These are phyloP conservation scores for Mastigias papua DNA, from an alignment of 30 jellyfish, hydroid and myxozoan species.

Conservation along the genomic window DNA sequence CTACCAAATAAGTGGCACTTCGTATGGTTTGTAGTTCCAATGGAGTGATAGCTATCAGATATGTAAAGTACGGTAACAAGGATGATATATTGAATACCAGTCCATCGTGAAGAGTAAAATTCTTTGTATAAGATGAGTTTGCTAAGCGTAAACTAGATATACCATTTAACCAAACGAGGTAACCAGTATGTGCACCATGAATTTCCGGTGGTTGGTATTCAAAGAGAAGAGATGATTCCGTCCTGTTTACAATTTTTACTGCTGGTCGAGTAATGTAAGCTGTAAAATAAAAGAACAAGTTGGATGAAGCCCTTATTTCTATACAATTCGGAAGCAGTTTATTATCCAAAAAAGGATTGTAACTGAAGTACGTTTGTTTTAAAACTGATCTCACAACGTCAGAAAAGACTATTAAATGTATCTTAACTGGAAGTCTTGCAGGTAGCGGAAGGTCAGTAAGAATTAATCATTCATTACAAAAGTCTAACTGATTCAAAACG, in stretches of 20 bases:
- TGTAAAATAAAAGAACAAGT: background rate
- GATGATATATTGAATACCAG: constrained; percentile 12
- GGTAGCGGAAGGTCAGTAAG: no score
- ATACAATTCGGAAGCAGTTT: no score
- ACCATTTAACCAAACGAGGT: background rate
- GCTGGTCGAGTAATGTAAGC: background rate
- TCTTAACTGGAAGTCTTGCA: no score
- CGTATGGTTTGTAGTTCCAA: constrained; percentile 19
- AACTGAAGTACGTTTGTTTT: no score
- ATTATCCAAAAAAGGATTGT: no score
- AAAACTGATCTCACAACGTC: no score
- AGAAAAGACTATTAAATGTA: no score
- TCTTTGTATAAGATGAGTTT: background rate
- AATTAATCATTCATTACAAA: no score
- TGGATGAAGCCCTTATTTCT: no score
- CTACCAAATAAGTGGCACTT: background rate
- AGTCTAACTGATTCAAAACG: no score
- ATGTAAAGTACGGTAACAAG: background rate
- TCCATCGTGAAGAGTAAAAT: constrained; percentile 24
- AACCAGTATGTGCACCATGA: constrained; percentile 46
- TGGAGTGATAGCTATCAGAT: constrained; percentile 11
- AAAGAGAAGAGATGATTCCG: constrained; percentile 5
- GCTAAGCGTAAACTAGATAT: background rate
- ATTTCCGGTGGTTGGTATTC: constrained; percentile 9
- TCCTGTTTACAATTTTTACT: background rate